Percentiles rank a stretch among this genome's conserved stretches.
Evolutionary conservation across 2,113 vertebrate genomes (phyloP).

Genomic region (Porphyrio hochstetteri): DNA sequence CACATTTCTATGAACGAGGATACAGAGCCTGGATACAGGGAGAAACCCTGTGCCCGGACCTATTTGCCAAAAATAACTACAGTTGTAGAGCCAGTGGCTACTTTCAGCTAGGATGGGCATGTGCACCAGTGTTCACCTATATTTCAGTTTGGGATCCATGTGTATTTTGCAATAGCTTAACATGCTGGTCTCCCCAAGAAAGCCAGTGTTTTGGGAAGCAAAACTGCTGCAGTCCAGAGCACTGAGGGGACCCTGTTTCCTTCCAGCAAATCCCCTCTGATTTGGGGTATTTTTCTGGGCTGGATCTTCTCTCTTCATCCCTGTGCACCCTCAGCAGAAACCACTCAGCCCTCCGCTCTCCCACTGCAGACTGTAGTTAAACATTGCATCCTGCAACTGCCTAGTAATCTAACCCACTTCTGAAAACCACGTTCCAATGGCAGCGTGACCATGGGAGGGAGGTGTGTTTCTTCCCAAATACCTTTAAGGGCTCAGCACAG

Average conservation of each 20-base stretch:
- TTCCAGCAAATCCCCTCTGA: background rate
- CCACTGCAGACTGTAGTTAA: background rate
- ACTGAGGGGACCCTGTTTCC: fast-evolving
- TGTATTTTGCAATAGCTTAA: background rate
- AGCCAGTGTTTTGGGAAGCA: background rate
- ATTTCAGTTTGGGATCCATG: background rate
- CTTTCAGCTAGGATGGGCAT: background rate
- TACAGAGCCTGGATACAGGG: background rate
- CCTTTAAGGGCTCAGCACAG: background rate
- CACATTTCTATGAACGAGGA: background rate
- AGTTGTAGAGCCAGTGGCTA: background rate
- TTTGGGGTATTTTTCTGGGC: background rate
- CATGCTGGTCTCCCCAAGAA: background rate
- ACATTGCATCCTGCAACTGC: background rate
- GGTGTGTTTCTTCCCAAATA: background rate
- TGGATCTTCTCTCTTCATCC: background rate
- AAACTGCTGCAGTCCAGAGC: background rate
- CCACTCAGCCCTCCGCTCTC: background rate
- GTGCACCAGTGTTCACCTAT: background rate
- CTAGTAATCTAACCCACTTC: background rate
- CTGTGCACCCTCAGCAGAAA: background rate
- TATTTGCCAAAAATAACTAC: background rate
- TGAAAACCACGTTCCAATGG: background rate
- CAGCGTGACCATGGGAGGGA: background rate
- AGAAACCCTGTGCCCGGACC: fast-evolving